phyloP scores from a whole-genome alignment of 1,140 invertebrate species.

The Caerostris darwini region DNA sequence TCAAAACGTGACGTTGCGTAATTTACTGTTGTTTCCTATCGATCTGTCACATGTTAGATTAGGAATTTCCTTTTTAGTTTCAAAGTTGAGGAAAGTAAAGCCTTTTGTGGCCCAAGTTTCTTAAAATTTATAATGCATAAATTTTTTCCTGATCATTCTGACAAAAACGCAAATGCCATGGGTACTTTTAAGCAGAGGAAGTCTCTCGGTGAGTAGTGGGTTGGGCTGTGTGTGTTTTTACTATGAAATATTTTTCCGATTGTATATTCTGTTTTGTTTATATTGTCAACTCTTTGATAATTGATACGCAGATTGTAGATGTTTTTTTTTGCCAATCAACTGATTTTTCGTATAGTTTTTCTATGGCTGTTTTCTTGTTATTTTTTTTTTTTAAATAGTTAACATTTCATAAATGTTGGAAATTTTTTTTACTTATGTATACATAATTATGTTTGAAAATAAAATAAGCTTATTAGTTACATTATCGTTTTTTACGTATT shows the following conservation, averaged over 20 bases:
- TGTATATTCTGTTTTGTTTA: slow-evolving; percentile 48
- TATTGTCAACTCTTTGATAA: neutral
- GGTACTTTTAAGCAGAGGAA: slow-evolving; percentile 80
- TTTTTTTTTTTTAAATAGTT: neutral
- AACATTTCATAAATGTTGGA: neutral
- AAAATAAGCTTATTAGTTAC: too few relatives aligned
- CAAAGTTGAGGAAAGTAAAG: neutral
- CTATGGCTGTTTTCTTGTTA: neutral
- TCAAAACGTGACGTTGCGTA: slow-evolving; percentile 77
- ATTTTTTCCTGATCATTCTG: slow-evolving; percentile 69
- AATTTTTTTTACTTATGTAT: neutral
- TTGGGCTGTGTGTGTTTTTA: slow-evolving; percentile 46
- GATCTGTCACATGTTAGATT: slow-evolving; percentile 76
- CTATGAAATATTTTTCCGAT: neutral
- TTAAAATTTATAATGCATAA: slow-evolving; percentile 61
- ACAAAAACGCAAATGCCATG: slow-evolving; percentile 61
- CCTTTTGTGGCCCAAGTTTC: neutral
- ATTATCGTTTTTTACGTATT: too few relatives aligned
- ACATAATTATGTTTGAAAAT: too few relatives aligned
- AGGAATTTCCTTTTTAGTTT: slow-evolving; percentile 69
- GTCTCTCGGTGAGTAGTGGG: slow-evolving; percentile 79
- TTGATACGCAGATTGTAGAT: neutral
- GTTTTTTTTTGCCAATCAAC: neutral
- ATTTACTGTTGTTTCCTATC: slow-evolving; percentile 65
- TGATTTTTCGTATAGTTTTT: neutral